Evolutionary conservation across 1,140 invertebrate genomes (phyloP).

Genomic region (Neotoxoptera formosana): DNA sequence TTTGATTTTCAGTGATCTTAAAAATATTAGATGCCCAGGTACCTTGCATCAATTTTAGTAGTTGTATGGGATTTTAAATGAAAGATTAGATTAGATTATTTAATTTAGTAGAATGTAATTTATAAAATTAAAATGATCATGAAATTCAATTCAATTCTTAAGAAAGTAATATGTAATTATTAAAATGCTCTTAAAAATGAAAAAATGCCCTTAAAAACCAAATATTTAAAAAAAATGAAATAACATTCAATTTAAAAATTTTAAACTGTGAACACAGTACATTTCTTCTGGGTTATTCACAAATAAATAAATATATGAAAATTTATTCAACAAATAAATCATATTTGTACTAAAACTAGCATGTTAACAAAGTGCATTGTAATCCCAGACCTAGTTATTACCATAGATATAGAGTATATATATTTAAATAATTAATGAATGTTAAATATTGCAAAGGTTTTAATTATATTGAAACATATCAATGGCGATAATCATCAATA

Average conservation of each 20-base stretch:
- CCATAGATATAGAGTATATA: not conserved
- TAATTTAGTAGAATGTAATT: not conserved
- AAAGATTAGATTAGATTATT: no score
- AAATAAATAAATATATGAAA: not conserved
- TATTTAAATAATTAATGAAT: not conserved
- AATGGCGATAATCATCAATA: not conserved
- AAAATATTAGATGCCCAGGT: no score
- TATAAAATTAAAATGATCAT: not conserved
- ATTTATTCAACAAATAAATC: not conserved
- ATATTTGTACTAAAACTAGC: not conserved
- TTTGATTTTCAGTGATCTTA: no score
- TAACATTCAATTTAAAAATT: not conserved
- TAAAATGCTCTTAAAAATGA: not conserved
- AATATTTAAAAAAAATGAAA: not conserved
- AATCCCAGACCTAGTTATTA: not conserved
- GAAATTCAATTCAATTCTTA: not conserved
- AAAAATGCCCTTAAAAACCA: not conserved
- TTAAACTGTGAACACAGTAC: not conserved
- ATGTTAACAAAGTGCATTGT: not conserved
- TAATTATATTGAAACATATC: not conserved
- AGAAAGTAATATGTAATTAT: not conserved
- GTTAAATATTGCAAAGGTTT: not conserved
- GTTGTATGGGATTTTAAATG: no score
- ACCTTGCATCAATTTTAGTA: no score
- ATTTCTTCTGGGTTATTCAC: not conserved